Conservation (phyloP, 2,113 vertebrate genomes). For the Rhegmatorhina hoffmannsi region DNA sequence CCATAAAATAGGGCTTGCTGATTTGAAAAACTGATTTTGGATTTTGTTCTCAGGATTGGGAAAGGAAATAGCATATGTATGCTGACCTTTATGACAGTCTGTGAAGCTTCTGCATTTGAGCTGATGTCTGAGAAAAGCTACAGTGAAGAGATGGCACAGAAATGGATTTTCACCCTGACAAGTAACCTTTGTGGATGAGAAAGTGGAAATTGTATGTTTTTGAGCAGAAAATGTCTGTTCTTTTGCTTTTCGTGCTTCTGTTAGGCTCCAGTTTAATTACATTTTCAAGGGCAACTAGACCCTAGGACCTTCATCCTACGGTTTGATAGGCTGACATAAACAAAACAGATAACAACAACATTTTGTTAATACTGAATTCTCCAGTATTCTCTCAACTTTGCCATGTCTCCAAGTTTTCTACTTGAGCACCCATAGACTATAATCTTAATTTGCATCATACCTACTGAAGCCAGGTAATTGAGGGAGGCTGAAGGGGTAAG, state of each 20-base stretch:
- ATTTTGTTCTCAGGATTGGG: not conserved
- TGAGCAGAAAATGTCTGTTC: not conserved
- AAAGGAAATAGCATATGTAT: not conserved
- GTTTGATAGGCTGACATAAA: not conserved
- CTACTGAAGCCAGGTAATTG: not conserved
- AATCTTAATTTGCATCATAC: not conserved
- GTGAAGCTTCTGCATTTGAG: not conserved
- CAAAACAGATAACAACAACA: not conserved
- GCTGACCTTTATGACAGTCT: not conserved
- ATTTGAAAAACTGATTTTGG: constrained; percentile 15
- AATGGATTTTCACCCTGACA: not conserved
- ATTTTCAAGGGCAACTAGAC: not conserved
- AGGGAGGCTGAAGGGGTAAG: not conserved
- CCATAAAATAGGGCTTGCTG: not conserved
- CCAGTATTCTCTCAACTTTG: not conserved
- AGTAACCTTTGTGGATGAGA: not conserved
- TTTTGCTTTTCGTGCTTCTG: not conserved
- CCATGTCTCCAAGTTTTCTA: not conserved
- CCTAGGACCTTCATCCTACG: not conserved
- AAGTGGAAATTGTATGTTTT: not conserved
- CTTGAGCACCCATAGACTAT: not conserved
- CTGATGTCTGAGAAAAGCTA: not conserved
- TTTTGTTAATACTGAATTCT: not conserved
- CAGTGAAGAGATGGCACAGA: not conserved
- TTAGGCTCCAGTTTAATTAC: not conserved